Conservation (phyloP, 2,797 vertebrate genomes). For the Eulemur rubriventer region DNA sequence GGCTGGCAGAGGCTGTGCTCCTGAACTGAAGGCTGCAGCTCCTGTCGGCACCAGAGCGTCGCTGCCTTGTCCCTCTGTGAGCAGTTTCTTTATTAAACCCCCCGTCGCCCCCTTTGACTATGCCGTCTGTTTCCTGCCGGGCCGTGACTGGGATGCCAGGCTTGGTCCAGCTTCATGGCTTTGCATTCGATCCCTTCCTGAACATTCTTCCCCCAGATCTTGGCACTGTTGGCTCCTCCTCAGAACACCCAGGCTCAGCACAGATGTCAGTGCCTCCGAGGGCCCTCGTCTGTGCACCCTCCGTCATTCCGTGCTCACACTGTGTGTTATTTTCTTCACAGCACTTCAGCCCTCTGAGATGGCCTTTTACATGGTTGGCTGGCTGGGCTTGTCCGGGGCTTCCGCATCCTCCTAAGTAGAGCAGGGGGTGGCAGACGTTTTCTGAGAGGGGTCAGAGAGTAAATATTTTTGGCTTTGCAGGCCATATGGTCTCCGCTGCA, state of each 20-base stretch:
- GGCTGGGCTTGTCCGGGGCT: neutral
- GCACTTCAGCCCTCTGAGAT: neutral
- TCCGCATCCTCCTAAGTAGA: neutral
- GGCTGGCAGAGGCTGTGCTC: neutral
- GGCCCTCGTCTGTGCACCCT: neutral
- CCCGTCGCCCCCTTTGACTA: fast-evolving
- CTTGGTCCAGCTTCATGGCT: neutral
- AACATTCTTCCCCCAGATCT: neutral
- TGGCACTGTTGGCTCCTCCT: neutral
- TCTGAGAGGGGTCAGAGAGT: neutral
- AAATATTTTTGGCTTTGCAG: neutral
- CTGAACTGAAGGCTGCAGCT: neutral
- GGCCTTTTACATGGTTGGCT: neutral
- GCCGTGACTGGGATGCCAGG: neutral
- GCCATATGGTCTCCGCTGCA: neutral
- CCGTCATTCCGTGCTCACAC: neutral
- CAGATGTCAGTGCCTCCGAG: neutral
- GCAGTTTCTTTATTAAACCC: neutral
- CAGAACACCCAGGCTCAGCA: neutral
- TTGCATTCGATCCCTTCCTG: neutral
- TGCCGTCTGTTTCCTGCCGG: neutral
- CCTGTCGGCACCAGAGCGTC: neutral
- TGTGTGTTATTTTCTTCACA: neutral
- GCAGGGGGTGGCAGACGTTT: neutral
- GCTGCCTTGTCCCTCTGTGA: neutral